phyloP scores from a whole-genome alignment of 1,140 invertebrate genomes.

The Zaprionus camerounensis region DNA sequence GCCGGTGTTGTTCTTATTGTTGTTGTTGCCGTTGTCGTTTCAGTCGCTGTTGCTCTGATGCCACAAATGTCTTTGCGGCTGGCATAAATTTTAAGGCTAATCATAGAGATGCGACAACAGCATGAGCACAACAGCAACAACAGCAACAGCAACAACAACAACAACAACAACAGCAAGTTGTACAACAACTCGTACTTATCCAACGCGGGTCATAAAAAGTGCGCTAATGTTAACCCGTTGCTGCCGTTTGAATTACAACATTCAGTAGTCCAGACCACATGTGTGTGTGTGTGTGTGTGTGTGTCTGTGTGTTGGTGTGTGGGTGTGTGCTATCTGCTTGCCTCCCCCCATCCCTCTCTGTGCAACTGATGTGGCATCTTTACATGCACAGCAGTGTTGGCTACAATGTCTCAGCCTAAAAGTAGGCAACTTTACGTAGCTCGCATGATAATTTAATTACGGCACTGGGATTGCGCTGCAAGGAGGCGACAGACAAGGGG shows the following conservation, averaged over 20 bases:
- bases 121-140: constrained; percentile 18
- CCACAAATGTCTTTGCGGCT: constrained; percentile 63
- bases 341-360: neutral
- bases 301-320: constrained; percentile 6
- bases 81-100: constrained; percentile 74
- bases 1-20: neutral
- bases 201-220: constrained; percentile 70
- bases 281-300: constrained; percentile 27
- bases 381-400: constrained; percentile 20
- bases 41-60: constrained; percentile 40
- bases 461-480: constrained; percentile 55
- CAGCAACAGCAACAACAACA: neutral
- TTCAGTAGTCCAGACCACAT: constrained; percentile 28
- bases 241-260: constrained; percentile 73
- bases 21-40: constrained; percentile 14
- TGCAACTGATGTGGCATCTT: constrained; percentile 17
- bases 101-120: constrained; percentile 64
- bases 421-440: constrained; percentile 47
- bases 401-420: constrained; percentile 48
- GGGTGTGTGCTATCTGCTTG: constrained; percentile 25
- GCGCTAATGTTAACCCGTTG: constrained; percentile 81
- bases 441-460: constrained; percentile 81
- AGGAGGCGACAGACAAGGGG: neutral
- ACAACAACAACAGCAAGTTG: constrained; percentile 15
- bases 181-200: constrained; percentile 59